Base-by-base conservation (phyloP, 2,888 invertebrate species). In the Cataglyphis altisquamis region DNA sequence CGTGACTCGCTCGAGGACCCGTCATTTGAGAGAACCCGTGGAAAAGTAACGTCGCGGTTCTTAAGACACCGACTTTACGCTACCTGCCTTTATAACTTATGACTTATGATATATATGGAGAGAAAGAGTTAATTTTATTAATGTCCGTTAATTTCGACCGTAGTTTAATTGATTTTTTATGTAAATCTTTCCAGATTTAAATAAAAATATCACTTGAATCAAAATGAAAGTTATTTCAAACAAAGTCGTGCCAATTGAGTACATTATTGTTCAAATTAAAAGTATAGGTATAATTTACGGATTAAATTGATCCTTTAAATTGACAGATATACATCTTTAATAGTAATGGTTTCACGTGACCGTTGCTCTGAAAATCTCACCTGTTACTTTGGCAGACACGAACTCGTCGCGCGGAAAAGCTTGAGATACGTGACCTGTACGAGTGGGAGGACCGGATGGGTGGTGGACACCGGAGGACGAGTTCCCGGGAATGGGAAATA, bases 401-500 rank as follows among this genome's bases (percentile, higher is more conserved):
- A 10, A 60, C 78, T 81, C 84, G 85, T 64, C 52, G 39, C 77
- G 83, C 72, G 85, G 77, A 81, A 78, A 88, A 75, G 84, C 77
- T 77, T 80, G 45, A 78, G 72, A 81, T 88, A 89, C 89, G 89
- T 89, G 89, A 89, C 88, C 87, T 68, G 45, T 80, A 66, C 68
- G 68, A 73, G 57, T 48, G 48, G 39, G 36, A 52, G 39, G 70
- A 68, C 57, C 62, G 68, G 55, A 52, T 85, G 74, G 85, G 80
- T 82, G 85, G 85, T 80, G 21, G 84, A n/a, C 45, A 25, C 32
- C n/a, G 68, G 48, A 80, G 4, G 82, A 73, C 18, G 60, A 72
- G 84, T 85, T 66, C 55, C 70, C 81, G 84, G 85, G 89, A 89
- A 85, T 83, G 88, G 86, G 86, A 86, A 86, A 89, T 84, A 81